A percentile compares a stretch with the other conserved stretches of the same genome.
Evolutionary conservation across 1,140 invertebrate genomes (phyloP).

Genomic region (Druon quercuslanigerum): DNA sequence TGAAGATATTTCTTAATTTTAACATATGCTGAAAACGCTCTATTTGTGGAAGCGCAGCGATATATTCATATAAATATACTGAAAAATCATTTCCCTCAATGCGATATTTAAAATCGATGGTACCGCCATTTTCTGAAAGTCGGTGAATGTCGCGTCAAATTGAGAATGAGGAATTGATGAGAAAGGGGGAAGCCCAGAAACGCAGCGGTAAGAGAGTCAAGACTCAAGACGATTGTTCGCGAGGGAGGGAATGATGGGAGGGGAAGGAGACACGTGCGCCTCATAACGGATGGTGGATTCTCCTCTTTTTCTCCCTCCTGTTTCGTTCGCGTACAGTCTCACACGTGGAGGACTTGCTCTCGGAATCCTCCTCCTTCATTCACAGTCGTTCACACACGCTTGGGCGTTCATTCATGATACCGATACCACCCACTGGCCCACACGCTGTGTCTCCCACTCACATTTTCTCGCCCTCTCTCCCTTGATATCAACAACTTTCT

Average conservation of each 20-base stretch:
- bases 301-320: constrained; percentile 30
- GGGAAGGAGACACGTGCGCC: constrained; percentile 26
- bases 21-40: no score
- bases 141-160: neutral
- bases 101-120: neutral
- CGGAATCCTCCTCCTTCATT: constrained; percentile 54
- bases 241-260: constrained; percentile 2
- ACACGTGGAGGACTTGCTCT: constrained; percentile 51
- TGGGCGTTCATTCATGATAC: constrained; percentile 60
- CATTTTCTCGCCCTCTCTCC: neutral
- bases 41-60: no score
- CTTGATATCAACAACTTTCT: neutral
- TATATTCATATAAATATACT: no score
- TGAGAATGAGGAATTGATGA: neutral
- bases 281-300: constrained; percentile 6
- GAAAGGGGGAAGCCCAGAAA: constrained; percentile 9
- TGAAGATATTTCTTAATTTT: no score
- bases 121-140: neutral
- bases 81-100: neutral
- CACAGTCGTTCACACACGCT: constrained; percentile 54
- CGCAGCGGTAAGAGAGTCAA: constrained; percentile 8
- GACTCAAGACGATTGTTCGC: neutral
- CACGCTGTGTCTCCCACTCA: constrained; percentile 17
- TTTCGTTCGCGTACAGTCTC: constrained; percentile 46
- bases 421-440: constrained; percentile 29